Evolutionary conservation across 2,888 invertebrate genomes (phyloP).

Genomic region (Heterodera filipjevi): DNA sequence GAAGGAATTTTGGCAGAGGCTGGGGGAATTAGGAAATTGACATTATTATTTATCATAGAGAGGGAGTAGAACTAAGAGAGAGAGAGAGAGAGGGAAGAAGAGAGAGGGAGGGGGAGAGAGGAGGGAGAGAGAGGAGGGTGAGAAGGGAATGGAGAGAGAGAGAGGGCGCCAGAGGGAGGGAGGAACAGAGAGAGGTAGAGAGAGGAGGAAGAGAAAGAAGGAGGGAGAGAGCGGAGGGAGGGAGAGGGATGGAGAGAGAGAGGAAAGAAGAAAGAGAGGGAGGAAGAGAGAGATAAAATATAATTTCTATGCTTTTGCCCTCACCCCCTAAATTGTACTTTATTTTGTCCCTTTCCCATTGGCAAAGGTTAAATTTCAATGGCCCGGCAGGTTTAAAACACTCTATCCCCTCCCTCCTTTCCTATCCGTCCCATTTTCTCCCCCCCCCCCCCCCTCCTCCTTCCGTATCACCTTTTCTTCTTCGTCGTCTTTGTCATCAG

Average conservation of each 20-base stretch:
- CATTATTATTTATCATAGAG: neutral
- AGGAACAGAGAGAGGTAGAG: neutral
- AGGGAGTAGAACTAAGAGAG: neutral
- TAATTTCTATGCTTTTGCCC: neutral
- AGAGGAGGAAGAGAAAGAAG: no score
- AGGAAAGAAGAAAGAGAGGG: neutral
- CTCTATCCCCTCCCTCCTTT: neutral
- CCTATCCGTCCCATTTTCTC: no score
- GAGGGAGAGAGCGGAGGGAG: no score
- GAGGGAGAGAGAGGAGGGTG: neutral
- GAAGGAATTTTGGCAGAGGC: conserved; percentile 5
- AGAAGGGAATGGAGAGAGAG: neutral
- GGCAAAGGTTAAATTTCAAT: neutral
- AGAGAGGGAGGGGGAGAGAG: neutral
- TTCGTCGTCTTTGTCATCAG: no score
- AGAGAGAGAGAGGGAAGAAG: no score
- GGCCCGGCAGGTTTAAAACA: neutral
- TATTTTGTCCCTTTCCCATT: neutral
- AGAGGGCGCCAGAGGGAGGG: neutral
- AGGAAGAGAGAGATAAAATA: neutral
- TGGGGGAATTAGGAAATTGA: neutral
- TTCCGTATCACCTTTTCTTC: no score
- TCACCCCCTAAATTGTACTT: neutral
- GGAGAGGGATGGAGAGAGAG: no score
- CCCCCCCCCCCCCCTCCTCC: no score